These are phyloP conservation scores for Forbesichthys papilliferus DNA, from an alignment of 2,113 vertebrate genomes.

Conservation along the genomic window DNA sequence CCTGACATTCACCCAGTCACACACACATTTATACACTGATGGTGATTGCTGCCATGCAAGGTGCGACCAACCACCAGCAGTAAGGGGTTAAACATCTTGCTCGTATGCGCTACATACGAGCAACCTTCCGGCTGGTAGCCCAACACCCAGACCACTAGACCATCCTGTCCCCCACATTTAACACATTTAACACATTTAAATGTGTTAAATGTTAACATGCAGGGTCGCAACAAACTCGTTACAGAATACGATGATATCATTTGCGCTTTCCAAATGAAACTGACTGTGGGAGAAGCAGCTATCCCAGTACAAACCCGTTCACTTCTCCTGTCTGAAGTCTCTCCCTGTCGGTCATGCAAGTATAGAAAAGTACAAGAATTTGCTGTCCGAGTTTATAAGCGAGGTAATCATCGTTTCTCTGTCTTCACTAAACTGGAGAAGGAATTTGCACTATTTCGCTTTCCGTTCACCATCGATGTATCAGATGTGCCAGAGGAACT, in stretches of 20 bases:
- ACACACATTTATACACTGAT: no score
- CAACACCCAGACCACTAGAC: no score
- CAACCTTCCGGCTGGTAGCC: no score
- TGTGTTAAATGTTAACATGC: background rate
- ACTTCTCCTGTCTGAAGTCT: background rate
- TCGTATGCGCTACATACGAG: no score
- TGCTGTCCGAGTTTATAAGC: background rate
- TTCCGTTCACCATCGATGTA: background rate
- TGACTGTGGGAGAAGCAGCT: background rate
- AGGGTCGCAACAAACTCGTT: background rate
- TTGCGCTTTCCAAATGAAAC: background rate
- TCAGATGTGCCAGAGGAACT: background rate
- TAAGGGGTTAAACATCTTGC: no score
- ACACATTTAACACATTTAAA: no score
- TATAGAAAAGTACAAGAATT: background rate
- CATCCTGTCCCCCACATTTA: no score
- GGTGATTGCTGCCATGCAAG: no score
- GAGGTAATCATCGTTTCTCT: background rate
- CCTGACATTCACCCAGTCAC: no score
- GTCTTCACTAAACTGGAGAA: background rate
- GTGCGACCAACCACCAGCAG: no score
- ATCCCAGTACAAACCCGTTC: background rate
- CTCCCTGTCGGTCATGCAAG: background rate
- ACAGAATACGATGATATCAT: background rate
- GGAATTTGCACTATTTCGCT: slow-evolving; percentile 1